Percentiles rank a stretch among this genome's conserved stretches.
phyloP scores from a whole-genome alignment of 92 coral and sea anemone genomes.

The Parazoanthus atlanticus region DNA sequence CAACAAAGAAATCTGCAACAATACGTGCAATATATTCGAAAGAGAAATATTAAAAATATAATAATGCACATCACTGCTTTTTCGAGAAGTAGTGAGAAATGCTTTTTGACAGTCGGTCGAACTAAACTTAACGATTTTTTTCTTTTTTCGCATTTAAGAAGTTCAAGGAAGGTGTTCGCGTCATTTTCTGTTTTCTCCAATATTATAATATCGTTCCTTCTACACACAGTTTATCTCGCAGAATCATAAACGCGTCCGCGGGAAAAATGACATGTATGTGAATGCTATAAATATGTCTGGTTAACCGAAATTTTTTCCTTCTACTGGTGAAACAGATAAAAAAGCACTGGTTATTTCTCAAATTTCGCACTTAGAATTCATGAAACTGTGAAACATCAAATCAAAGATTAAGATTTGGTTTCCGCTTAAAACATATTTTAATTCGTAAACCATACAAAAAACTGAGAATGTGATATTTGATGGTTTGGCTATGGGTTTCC shows the following conservation, averaged over 20 bases:
- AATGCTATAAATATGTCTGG: constrained; percentile 28
- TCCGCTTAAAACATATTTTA: background rate
- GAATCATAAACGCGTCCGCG: background rate
- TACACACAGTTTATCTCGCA: background rate
- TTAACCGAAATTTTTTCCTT: constrained; percentile 13
- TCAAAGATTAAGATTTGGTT: constrained; percentile 11
- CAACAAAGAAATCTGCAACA: constrained; percentile 16
- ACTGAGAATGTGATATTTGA: constrained; percentile 21
- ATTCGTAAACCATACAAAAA: constrained; percentile 4
- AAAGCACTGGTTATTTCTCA: background rate
- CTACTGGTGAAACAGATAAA: background rate
- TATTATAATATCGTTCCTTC: background rate
- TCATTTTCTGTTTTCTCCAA: background rate
- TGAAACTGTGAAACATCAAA: constrained; percentile 12
- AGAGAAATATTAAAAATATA: background rate
- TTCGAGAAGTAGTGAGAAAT: background rate
- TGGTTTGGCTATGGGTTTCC: constrained; percentile 14
- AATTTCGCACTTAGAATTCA: background rate
- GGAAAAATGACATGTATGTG: constrained; percentile 32
- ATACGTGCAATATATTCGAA: background rate
- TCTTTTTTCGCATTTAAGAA: background rate
- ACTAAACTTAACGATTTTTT: background rate
- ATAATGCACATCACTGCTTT: background rate
- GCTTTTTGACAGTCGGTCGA: background rate
- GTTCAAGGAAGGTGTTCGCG: background rate